Evolutionary conservation across 2,113 vertebrate genomes (phyloP), one percentile per base, ranked within the genome.

Genomic region (Oplegnathus fasciatus): DNA sequence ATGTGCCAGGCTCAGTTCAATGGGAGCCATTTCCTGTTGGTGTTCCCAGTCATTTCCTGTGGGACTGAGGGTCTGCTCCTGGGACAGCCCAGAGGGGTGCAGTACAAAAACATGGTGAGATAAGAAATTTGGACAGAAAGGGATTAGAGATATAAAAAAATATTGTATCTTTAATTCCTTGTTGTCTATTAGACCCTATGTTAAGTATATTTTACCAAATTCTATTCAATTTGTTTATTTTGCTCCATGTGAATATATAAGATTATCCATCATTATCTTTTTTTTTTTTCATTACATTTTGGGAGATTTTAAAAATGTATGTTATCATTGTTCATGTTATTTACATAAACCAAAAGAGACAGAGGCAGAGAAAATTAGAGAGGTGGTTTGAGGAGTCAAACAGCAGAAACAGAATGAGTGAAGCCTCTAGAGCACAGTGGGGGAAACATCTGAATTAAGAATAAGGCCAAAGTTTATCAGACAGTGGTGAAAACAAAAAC

Each of bases 11-110:
- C 94, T 37, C 55, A 87, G 75, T 90, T 91, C 52, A 96, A 96
- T 17, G 91, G 91, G 75, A 96, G 90, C 75, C 95, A 96, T 83
- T 96, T 96, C 93, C 94, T 96, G 83, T 88, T 96, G 87, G 91
- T 85, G 68, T 94, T 95, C 66, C 94, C 95, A 1, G 89, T 95
- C 78, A 93, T 94, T 92, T 95, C 88, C 94, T 96, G 96, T 76
- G 93, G 95, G 52, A 96, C 96, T 0, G 93, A 94, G 57, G 93
- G 64, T 10, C 24, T 90, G 78, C 67, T 95, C 34, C 73, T 91
- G 80, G 75, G 40, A 71, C 75, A 70, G 24, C 89, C 92, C 61
- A 75, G 69, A 92, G 79, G 80, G 42, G 80, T 94, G 71, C 82
- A 79, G 86, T 95, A 95, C 92, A 94, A 87, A 83, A 95, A 95